Evolutionary conservation across 2,113 vertebrate species (phyloP).

Genomic region (Dendrocopos noguchii): DNA sequence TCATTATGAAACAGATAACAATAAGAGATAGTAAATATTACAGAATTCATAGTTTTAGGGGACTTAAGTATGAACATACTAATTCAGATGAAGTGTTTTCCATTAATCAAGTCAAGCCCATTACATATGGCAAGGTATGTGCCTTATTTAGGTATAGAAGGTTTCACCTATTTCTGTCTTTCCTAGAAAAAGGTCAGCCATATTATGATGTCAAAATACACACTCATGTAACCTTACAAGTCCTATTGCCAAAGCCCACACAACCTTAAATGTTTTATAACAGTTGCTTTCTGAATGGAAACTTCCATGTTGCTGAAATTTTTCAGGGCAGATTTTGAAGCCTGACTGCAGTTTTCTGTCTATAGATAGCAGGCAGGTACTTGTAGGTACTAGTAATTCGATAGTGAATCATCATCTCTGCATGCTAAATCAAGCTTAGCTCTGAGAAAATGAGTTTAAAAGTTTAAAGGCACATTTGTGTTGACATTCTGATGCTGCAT

Average conservation of each 20-base stretch:
- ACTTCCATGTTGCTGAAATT: neutral
- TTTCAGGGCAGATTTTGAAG: neutral
- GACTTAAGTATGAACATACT: neutral
- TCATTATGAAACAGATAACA: neutral
- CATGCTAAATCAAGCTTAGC: neutral
- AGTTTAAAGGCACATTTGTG: neutral
- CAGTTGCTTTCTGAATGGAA: neutral
- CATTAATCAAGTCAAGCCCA: neutral
- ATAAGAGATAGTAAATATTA: neutral
- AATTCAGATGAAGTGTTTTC: neutral
- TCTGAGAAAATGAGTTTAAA: neutral
- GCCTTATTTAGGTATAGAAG: neutral
- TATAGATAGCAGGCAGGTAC: neutral
- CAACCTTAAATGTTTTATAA: neutral
- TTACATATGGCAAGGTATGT: neutral
- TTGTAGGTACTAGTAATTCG: neutral
- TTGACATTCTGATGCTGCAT: neutral
- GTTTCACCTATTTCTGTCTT: neutral
- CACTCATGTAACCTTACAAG: neutral
- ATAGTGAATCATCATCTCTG: neutral
- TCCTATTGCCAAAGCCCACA: neutral
- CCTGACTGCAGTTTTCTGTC: neutral
- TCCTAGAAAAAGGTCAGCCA: constrained; percentile 34
- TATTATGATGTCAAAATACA: neutral
- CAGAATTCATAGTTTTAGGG: neutral